Evolutionary conservation across 2,797 vertebrate species (phyloP), one percentile per base, ranked within the genome.

Genomic region (Melanotaenia nigrans): DNA sequence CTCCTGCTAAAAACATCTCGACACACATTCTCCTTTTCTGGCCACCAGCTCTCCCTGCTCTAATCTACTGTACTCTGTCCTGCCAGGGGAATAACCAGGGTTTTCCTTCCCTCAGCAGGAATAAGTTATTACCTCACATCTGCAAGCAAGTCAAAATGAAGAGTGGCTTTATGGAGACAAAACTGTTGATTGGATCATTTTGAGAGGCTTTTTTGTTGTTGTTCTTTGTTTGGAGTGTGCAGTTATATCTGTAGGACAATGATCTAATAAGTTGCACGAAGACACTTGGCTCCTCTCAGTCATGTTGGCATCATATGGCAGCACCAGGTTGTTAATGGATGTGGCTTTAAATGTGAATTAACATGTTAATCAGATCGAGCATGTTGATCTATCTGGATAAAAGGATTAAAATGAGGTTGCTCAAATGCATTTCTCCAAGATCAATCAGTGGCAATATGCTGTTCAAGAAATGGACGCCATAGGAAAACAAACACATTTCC

Each of bases 1-100:
- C 65, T 85, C 68, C 62, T 59, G 67, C 78, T 85, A 78, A 87
- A 89, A 89, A 65, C 89, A 81, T 73, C 81, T 73, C 61, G 78
- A 85, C 87, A 87, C 83, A 88, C 71, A 61, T 86, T 83, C 70
- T 78, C 47, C 70, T 81, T 60, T 71, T 65, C 73, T 77, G 89
- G 72, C 80, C 77, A 73, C 84, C 59, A 65, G n/a, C 76, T 33
- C 68, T 35, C 73, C 36, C 68, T 56, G 65, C 78, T 85, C 65
- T 85, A 66, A 63, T 81, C 84, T 79, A 69, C 76, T 79, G 73
- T 76, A 35, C 60, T 73, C 64, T 35, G 67, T 24, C 30, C 72
- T 22, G 78, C 54, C 2, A 22, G 53, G 82, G 88, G 84, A 83
- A 81, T 64, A 67, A 58, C 60, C 25, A 7, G 79, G 84, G 65